These are phyloP conservation scores for Mesoligia furuncula DNA, from an alignment of 2,888 invertebrate species.

Conservation along the genomic window DNA sequence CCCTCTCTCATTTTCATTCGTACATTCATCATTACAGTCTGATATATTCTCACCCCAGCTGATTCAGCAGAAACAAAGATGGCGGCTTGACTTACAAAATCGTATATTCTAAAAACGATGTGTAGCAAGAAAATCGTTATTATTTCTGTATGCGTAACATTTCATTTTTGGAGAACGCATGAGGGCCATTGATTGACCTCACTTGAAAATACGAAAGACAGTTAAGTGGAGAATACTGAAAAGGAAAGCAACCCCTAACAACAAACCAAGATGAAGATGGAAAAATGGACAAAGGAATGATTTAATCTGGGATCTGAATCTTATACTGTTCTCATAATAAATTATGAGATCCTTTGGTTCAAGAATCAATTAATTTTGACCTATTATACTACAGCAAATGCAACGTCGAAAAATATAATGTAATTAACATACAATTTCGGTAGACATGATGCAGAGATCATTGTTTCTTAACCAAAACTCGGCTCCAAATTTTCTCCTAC, in stretches of 20 bases:
- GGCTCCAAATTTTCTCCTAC: not conserved
- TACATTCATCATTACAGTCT: slow-evolving; percentile 37
- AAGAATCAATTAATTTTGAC: not conserved
- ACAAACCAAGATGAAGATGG: not conserved
- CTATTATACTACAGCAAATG: not conserved
- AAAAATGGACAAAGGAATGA: not conserved
- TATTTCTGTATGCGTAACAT: slow-evolving; percentile 35
- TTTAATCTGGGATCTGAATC: not conserved
- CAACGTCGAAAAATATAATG: not conserved
- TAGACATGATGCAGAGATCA: not conserved
- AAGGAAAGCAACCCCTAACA: not conserved
- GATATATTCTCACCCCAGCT: slow-evolving; percentile 66
- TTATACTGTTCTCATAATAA: not conserved
- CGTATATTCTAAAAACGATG: slow-evolving; percentile 60
- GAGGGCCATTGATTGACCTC: slow-evolving; percentile 5
- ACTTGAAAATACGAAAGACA: not conserved
- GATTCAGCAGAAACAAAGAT: slow-evolving; percentile 75
- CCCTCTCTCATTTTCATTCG: slow-evolving; percentile 29
- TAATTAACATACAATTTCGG: not conserved
- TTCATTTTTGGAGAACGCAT: not conserved
- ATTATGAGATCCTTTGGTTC: too few species aligned
- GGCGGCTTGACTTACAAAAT: slow-evolving; percentile 60
- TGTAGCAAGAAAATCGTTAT: slow-evolving; percentile 49
- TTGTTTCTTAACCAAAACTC: not conserved
- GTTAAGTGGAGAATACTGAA: not conserved